A percentile compares a stretch with the other conserved stretches of the same genome.
Conservation (phyloP, 2,888 invertebrate species). For the Bombyx huttoni region DNA sequence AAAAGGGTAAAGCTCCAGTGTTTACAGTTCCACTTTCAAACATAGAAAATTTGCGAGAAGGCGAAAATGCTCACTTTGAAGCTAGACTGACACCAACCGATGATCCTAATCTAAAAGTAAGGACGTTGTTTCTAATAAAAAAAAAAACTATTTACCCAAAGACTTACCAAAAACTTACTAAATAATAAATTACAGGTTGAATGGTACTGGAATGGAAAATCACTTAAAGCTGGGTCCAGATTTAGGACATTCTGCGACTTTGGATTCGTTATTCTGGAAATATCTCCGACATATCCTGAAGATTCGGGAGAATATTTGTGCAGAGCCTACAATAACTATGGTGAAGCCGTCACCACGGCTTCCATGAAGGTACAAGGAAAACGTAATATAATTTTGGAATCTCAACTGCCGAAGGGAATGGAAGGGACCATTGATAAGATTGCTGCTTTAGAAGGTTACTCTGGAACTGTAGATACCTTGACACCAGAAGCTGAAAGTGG, state of each 20-base stretch:
- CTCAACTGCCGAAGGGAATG: slow-evolving; percentile 93
- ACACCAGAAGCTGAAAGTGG: slow-evolving; percentile 86
- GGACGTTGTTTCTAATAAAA: slow-evolving; percentile 3
- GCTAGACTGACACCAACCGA: slow-evolving; percentile 90
- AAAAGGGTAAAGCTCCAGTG: slow-evolving; percentile 87
- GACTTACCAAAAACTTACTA: not conserved
- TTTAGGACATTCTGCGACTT: slow-evolving; percentile 98
- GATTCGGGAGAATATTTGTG: slow-evolving; percentile 95
- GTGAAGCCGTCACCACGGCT: slow-evolving; percentile 91
- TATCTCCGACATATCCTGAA: slow-evolving; percentile 96
- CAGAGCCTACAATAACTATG: slow-evolving; percentile 89
- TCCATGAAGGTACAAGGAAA: slow-evolving; percentile 93
- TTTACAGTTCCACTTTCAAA: slow-evolving; percentile 92
- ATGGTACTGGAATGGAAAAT: slow-evolving; percentile 96
- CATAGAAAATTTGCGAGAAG: slow-evolving; percentile 88
- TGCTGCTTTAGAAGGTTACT: slow-evolving; percentile 90
- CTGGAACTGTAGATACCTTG: slow-evolving; percentile 76
- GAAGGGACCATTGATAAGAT: slow-evolving; percentile 94
- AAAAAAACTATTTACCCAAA: no score
- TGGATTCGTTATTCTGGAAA: slow-evolving; percentile 97
- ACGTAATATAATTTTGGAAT: slow-evolving; percentile 91
- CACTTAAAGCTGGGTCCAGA: slow-evolving; percentile 88
- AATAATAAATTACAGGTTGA: slow-evolving; percentile 74
- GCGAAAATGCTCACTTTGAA: slow-evolving; percentile 93
- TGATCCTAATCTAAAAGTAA: slow-evolving; percentile 87